Conservation (phyloP, 2,113 vertebrate species). For the Gymnorhina tibicen region DNA sequence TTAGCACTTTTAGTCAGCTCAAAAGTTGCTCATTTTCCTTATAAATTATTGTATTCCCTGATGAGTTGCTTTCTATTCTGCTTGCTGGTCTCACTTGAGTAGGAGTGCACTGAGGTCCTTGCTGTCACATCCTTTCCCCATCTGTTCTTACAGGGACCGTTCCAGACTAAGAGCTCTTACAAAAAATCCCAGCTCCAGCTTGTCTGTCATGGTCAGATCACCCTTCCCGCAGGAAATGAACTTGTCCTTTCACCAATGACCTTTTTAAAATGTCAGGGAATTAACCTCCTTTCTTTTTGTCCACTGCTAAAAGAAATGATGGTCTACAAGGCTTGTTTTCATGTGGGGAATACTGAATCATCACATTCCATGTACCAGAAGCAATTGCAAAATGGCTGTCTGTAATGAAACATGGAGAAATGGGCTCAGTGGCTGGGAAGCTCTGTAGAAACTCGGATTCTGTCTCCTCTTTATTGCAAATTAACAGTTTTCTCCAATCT, state of each 20-base stretch:
- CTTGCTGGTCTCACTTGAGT: background rate
- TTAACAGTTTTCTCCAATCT: background rate
- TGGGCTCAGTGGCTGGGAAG: background rate
- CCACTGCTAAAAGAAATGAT: conserved; percentile 4
- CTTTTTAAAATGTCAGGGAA: conserved; percentile 53
- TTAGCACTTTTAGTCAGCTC: background rate
- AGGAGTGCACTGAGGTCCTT: background rate
- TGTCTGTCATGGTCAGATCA: background rate
- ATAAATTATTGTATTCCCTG: background rate
- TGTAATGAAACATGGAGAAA: background rate
- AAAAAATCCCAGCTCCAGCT: background rate
- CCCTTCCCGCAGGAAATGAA: conserved; percentile 21
- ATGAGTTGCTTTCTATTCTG: background rate
- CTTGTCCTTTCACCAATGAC: conserved; percentile 36
- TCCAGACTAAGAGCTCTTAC: background rate
- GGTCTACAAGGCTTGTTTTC: background rate
- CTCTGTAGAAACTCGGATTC: background rate
- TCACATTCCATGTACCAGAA: conserved; percentile 42
- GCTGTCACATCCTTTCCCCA: background rate
- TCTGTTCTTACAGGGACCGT: background rate
- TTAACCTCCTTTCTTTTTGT: conserved; percentile 30
- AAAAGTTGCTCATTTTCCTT: background rate
- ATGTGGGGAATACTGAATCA: conserved; percentile 34
- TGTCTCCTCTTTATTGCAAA: background rate
- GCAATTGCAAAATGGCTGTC: conserved; percentile 17